Evolutionary conservation across 2,113 vertebrate genomes (phyloP), one percentile per base, ranked within the genome.

Genomic region (Bufo bufo): DNA sequence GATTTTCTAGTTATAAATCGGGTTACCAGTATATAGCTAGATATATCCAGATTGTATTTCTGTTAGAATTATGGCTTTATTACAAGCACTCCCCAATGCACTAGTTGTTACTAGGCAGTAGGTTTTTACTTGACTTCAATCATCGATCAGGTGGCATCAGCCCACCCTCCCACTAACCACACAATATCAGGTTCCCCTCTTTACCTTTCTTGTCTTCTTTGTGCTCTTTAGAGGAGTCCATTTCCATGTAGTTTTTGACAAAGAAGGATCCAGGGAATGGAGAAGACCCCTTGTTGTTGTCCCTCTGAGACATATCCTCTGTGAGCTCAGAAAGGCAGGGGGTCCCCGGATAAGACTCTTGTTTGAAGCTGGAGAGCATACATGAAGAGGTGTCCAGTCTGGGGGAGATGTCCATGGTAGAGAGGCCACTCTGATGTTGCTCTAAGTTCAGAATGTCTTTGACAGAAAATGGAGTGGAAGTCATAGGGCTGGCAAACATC

Each of bases 381-480:
- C 97, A 99, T 90, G 97, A 97, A 87, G 95, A 93, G 91, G 91
- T 93, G 90, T 96, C 95, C 90, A 96, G 93, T 82, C 94, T 95
- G 43, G 96, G 92, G 4, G 96, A 94, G 86, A 97, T 95, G 90
- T 99, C 97, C 94, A 98, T 93, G 78, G 97, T 94, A 65, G 94
- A 94, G 95, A 98, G 93, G 83, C 96, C 94, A 80, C 91, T 93
- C 89, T 96, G 92, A 90, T 96, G 95, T 90, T 98, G 97, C 92
- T 99, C 98, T 94, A 99, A 91, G 93, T 99, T 99, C 93, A 99
- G 92, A 90, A 99, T 99, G 92, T 99, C 98, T 96, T 98, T 98
- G 91, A 99, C 98, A 11, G 98, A 99, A 94, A 99, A 99, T 56
- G 98, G 98, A 43, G 98, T 99, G 90, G 95, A 97, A 59, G 96